Evolutionary conservation across 1,140 invertebrate genomes (phyloP).

Genomic region (Hycleus phaleratus): DNA sequence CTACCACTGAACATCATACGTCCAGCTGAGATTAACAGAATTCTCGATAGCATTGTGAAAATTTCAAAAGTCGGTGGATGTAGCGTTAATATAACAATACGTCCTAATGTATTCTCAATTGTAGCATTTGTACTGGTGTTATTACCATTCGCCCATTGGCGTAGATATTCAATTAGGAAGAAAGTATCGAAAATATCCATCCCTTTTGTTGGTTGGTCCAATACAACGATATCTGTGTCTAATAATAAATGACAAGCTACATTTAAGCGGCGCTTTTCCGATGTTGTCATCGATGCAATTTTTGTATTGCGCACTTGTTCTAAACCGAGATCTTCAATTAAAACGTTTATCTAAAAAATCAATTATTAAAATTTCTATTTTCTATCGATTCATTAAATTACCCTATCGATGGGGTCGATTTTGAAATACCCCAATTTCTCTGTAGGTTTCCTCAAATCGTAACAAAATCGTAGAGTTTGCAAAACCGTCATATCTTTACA

Average conservation of each 20-base stretch:
- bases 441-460: constrained; percentile 57
- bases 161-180: constrained; percentile 86
- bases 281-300: constrained; percentile 71
- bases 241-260: constrained; percentile 81
- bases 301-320: constrained; percentile 73
- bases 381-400: constrained; percentile 23
- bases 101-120: constrained; percentile 41
- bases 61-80: constrained; percentile 94
- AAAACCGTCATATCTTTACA: constrained; percentile 68
- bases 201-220: constrained; percentile 84
- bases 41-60: constrained; percentile 85
- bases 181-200: constrained; percentile 97
- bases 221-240: constrained; percentile 72
- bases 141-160: constrained; percentile 83
- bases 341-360: constrained; percentile 61
- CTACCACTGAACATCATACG: constrained; percentile 85
- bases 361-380: background rate
- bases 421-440: constrained; percentile 48
- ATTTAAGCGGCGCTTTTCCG: constrained; percentile 75
- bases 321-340: constrained; percentile 84
- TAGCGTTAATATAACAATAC: constrained; percentile 84
- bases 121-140: no score
- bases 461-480: constrained; percentile 74
- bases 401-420: constrained; percentile 57
- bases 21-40: constrained; percentile 79